A percentile compares a stretch with the other conserved stretches of the same genome.
These are phyloP conservation scores for Mactromeris polynyma DNA, from an alignment of 2,888 invertebrate genomes.

Conservation along the genomic window DNA sequence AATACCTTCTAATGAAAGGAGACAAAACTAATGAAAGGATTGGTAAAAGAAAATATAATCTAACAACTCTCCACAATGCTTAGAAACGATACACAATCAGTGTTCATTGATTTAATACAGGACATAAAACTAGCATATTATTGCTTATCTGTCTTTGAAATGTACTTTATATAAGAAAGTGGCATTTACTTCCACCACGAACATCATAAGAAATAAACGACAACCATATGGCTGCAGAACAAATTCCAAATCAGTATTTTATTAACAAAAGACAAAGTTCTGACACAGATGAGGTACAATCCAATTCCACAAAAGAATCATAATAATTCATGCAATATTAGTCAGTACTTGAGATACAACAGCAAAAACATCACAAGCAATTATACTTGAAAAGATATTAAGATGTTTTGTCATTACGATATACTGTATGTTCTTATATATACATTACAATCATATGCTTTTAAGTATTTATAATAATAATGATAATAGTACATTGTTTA, in stretches of 20 bases:
- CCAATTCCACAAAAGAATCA: not conserved
- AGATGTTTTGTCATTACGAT: not conserved
- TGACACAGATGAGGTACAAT: not conserved
- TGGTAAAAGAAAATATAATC: not conserved
- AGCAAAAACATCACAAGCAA: not conserved
- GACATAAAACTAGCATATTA: not conserved
- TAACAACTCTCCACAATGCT: not conserved
- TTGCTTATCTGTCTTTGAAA: not conserved
- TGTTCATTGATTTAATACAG: not conserved
- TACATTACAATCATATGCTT: not conserved
- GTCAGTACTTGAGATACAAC: not conserved
- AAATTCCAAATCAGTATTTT: not conserved
- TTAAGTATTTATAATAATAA: not conserved
- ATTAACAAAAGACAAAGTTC: not conserved
- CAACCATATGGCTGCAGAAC: not conserved
- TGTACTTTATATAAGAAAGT: not conserved
- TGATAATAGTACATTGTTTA: not conserved
- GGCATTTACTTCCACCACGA: not conserved
- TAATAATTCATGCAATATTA: not conserved
- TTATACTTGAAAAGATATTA: conserved; percentile 6
- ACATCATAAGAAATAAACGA: not conserved
- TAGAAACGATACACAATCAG: not conserved
- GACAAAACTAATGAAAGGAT: not conserved
- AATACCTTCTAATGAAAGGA: not conserved
- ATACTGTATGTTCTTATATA: not conserved